Conservation (phyloP, 1,140 invertebrate genomes). For the Theocolax elegans region DNA sequence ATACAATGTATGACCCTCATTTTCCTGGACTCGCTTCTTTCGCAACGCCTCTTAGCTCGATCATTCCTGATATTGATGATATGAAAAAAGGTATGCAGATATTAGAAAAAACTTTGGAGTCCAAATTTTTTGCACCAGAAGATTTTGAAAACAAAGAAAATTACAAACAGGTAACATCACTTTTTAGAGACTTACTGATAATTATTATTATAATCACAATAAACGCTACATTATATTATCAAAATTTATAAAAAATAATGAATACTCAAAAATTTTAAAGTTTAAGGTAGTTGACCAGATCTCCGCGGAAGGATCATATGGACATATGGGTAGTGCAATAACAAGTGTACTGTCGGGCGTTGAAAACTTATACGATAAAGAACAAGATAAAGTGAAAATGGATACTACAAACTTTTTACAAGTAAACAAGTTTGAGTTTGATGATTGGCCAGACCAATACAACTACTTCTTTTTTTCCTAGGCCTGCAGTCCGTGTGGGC, state of each 20-base stretch:
- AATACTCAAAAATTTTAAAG: constrained; percentile 48
- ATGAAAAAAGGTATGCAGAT: constrained; percentile 52
- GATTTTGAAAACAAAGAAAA: constrained; percentile 34
- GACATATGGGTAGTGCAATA: constrained; percentile 32
- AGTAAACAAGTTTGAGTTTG: constrained; percentile 49
- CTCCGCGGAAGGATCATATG: constrained; percentile 22
- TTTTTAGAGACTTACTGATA: background rate
- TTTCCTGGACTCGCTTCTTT: background rate
- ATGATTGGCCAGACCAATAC: constrained; percentile 35
- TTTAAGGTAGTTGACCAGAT: constrained; percentile 41
- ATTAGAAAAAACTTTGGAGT: constrained; percentile 52
- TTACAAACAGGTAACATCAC: constrained; percentile 22
- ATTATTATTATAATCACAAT: background rate
- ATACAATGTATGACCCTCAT: constrained; percentile 38
- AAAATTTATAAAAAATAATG: constrained; percentile 23
- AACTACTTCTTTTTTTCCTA: constrained; percentile 38
- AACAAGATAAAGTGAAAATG: constrained; percentile 41
- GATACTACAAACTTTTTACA: constrained; percentile 49
- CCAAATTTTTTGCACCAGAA: constrained; percentile 22
- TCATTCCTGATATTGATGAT: constrained; percentile 22
- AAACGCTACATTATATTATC: background rate
- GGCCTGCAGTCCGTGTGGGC: constrained; percentile 51
- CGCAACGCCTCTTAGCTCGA: constrained; percentile 17
- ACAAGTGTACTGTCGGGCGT: constrained; percentile 20
- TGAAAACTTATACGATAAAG: constrained; percentile 29